phyloP scores from a whole-genome alignment of 2,888 invertebrate genomes.

The Epirrhoe alternata region DNA sequence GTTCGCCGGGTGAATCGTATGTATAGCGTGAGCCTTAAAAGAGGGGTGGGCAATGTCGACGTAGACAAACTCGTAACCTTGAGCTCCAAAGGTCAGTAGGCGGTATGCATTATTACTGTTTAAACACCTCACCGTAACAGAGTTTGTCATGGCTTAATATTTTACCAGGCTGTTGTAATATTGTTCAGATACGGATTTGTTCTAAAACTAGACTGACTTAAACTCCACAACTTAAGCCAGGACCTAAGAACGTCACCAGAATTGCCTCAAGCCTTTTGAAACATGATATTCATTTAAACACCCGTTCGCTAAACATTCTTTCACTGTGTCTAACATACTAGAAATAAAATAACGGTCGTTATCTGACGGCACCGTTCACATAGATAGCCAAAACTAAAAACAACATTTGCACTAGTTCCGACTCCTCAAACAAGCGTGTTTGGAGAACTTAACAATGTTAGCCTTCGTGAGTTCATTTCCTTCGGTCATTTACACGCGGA shows the following conservation, averaged over 20 bases:
- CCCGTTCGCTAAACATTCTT: too few relatives aligned
- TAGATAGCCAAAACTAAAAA: constrained; percentile 9
- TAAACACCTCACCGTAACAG: constrained; percentile 16
- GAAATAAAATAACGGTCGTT: background rate
- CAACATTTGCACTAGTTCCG: constrained; percentile 41
- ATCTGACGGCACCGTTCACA: background rate
- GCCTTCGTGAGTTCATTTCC: constrained; percentile 28
- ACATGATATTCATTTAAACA: too few relatives aligned
- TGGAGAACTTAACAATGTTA: constrained; percentile 33
- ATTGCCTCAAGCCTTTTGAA: too few relatives aligned
- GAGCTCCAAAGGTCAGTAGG: constrained; percentile 19
- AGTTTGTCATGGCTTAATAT: background rate
- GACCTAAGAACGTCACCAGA: too few relatives aligned
- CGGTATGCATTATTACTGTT: constrained; percentile 19
- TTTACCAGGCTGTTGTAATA: constrained; percentile 2
- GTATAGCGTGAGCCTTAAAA: constrained; percentile 1
- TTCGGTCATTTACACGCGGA: constrained; percentile 31
- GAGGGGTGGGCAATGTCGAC: constrained; percentile 1
- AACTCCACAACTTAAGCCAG: too few relatives aligned
- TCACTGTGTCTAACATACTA: too few relatives aligned
- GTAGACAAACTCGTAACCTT: constrained; percentile 21
- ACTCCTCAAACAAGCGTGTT: constrained; percentile 39
- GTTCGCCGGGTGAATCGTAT: too few relatives aligned
- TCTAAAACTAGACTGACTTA: too few relatives aligned
- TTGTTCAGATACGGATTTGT: background rate